Evolutionary conservation across 2,888 invertebrate genomes (phyloP), one percentile per base, ranked within the genome.

Genomic region (Macrosiphum euphorbiae): DNA sequence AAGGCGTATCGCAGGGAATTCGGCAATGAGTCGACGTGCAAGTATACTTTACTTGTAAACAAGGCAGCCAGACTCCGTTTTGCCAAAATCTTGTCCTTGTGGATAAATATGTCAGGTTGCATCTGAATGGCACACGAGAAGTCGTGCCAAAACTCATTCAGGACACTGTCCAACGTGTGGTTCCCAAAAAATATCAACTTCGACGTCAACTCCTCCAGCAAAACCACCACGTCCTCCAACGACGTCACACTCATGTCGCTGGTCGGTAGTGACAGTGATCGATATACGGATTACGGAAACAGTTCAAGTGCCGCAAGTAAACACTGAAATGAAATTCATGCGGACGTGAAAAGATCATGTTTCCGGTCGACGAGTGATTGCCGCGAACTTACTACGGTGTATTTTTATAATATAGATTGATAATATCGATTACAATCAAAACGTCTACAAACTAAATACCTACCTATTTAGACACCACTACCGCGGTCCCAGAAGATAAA

Each of bases 131-230:
- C 98, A 96, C 99, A 99, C 0, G 99, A 99, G 95, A 99, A 99
- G 96, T 99, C 99, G 20, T 99, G 98, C 99, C 99, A 99, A 96
- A 99, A 99, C 96, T 99, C 98, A 96, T 99, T 99, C 1, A 99
- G 99, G 95, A 99, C 98, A 95, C 97, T 97, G 96, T 99, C 98
- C 95, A 99, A 96, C 96, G 99, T 99, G 95, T 98, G 98, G 95
- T 99, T 96, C n/a, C 99, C 99, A 96, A 99, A 99, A 52, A 98
- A 97, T 96, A 99, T 99, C 94, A 99, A 96, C 96, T 99, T 99
- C 26, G 98, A 97, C 97, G 98, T 98, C 92, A 98, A 98, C 96
- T 99, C 99, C 96, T 99, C 99, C 95, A 99, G 96, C 95, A 99
- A 97, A 96, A 99, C 98, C 95, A 99, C 98, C 95, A 99, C 98